These are phyloP conservation scores for Microcebus griseorufus DNA, from an alignment of 2,113 vertebrate species.

Conservation along the genomic window DNA sequence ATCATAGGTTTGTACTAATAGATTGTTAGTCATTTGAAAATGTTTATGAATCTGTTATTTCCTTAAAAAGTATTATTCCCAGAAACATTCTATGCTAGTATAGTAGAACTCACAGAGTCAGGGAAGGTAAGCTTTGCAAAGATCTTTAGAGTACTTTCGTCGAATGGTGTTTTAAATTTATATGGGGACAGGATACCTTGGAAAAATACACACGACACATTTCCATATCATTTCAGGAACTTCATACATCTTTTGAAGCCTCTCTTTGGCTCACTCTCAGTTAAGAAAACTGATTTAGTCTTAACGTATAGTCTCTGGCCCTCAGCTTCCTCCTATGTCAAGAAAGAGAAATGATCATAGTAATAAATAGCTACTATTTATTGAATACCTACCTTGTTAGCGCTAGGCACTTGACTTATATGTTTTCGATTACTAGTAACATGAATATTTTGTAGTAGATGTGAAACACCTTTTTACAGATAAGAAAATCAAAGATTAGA, in stretches of 20 bases:
- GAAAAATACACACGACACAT: neutral
- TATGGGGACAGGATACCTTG: neutral
- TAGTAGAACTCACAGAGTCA: neutral
- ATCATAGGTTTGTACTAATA: no score
- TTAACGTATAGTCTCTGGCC: neutral
- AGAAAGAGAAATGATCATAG: neutral
- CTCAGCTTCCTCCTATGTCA: neutral
- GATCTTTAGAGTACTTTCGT: neutral
- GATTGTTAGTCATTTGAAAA: neutral
- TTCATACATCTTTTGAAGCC: neutral
- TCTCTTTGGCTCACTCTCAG: neutral
- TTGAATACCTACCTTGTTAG: neutral
- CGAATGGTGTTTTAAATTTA: neutral
- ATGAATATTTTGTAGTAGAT: neutral
- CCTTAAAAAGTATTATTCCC: neutral
- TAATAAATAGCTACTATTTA: neutral
- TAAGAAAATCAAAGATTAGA: neutral
- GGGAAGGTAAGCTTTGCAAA: neutral
- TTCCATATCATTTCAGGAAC: neutral
- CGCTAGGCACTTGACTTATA: neutral
- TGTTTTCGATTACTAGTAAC: neutral
- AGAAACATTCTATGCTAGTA: neutral
- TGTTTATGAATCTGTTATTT: neutral
- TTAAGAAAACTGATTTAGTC: neutral
- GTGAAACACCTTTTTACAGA: neutral